These are phyloP conservation scores for Rhingia campestris DNA, from an alignment of 2,888 invertebrate species.

Conservation along the genomic window DNA sequence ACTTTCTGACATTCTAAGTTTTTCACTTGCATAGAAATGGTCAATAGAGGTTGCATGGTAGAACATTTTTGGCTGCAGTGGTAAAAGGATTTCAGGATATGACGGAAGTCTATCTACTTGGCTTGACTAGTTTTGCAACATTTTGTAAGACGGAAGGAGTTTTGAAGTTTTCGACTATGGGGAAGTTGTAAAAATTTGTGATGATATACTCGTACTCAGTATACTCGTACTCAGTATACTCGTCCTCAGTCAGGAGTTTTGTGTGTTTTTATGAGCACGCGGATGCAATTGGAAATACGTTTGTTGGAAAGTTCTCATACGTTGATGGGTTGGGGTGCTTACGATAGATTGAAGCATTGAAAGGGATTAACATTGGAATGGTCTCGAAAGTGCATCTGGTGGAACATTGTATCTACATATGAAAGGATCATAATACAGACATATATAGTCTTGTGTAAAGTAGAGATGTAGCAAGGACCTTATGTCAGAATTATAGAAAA, in stretches of 20 bases:
- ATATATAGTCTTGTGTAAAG: too few species aligned
- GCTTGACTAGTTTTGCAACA: slow-evolving; percentile 38
- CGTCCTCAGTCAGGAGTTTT: slow-evolving; percentile 1
- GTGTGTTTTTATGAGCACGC: slow-evolving; percentile 40
- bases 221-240: not conserved
- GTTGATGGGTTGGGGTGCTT: too few species aligned
- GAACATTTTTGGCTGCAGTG: slow-evolving; percentile 12
- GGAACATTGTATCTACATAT: too few species aligned
- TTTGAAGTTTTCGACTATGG: not conserved
- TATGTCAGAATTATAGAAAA: too few species aligned
- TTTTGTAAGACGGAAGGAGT: slow-evolving; percentile 25
- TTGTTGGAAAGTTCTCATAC: too few species aligned
- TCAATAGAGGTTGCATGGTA: slow-evolving; percentile 51
- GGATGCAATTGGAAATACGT: slow-evolving; percentile 36
- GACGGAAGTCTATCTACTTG: slow-evolving; percentile 27
- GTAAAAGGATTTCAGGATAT: slow-evolving; percentile 2
- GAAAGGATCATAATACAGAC: too few species aligned
- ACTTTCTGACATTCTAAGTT: slow-evolving; percentile 55
- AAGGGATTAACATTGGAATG: too few species aligned
- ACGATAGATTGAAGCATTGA: too few species aligned
- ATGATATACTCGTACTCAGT: not conserved
- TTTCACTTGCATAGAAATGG: slow-evolving; percentile 56
- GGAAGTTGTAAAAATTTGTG: slow-evolving; percentile 41
- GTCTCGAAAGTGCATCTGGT: too few species aligned
- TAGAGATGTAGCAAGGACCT: too few species aligned